A percentile compares a stretch with the other conserved stretches of the same genome.
Conservation (phyloP, 1,140 invertebrate genomes). For the Vollenhovia emeryi region DNA sequence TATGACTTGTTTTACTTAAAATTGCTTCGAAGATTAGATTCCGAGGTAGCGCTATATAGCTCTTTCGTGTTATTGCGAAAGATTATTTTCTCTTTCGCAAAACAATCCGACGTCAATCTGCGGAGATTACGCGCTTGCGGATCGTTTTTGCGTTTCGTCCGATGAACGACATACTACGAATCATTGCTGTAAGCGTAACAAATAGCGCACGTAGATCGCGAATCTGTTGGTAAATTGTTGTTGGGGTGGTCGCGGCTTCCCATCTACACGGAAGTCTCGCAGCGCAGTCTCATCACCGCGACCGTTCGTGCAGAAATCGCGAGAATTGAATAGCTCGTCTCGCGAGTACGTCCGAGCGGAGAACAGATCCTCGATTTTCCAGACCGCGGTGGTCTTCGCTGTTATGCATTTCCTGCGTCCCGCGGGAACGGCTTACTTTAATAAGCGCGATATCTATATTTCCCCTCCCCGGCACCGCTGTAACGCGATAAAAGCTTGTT, state of each 20-base stretch:
- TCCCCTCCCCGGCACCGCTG: not conserved
- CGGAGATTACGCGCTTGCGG: not conserved
- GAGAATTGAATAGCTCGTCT: constrained; percentile 42
- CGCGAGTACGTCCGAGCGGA: not conserved
- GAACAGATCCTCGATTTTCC: constrained; percentile 17
- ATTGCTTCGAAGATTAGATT: not conserved
- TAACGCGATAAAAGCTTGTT: constrained; percentile 7
- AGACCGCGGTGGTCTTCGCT: constrained; percentile 5
- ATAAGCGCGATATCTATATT: not conserved
- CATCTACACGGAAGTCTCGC: constrained; percentile 33
- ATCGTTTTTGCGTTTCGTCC: constrained; percentile 15
- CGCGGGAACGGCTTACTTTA: not conserved
- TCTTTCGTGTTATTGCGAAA: not conserved
- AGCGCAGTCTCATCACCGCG: constrained; percentile 50
- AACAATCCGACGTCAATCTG: not conserved
- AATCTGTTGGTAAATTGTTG: constrained; percentile 58
- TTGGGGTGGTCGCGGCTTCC: constrained; percentile 56
- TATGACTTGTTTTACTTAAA: not conserved
- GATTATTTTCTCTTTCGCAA: not conserved
- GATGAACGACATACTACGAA: constrained; percentile 31
- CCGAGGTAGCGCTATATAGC: not conserved
- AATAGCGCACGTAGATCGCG: constrained; percentile 57
- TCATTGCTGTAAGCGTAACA: constrained; percentile 20
- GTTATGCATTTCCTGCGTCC: constrained; percentile 1
- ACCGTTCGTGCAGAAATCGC: constrained; percentile 66